Evolutionary conservation across 2,888 invertebrate species (phyloP), one percentile per base, ranked within the genome.

Genomic region (Luperina testacea): DNA sequence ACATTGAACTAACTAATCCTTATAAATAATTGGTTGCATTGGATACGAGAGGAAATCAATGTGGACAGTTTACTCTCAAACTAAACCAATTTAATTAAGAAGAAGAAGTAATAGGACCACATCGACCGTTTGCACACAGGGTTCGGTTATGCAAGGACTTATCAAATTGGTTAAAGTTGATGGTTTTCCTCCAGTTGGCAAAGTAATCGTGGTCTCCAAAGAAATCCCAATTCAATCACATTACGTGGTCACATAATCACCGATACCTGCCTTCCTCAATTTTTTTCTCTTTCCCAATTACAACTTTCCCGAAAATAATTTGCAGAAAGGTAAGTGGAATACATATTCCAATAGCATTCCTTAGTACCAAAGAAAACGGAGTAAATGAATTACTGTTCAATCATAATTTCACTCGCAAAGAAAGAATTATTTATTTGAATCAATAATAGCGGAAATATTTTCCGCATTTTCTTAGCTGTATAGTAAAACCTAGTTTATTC

Each of bases 161-260:
- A 59, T 17, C 15, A 61, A 72, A 75, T 71, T 59, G 63, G 57
- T 57, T 51, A 32, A 48, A 20, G 48, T 42, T 67, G 27, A 69
- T 70, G 53, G 38, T 69, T 84, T 72, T 70, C 67, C 38, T 27
- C 48, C 42, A 80, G 45, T 72, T 80, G 38, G 32, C 68, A 42
- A 76, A 65, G 59, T 80, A 86, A 77, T 76, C 13, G 20, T 59
- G 27, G n/a, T 72, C 42, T n/a, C 74, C 75, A 68, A 57, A 73
- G 75, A 72, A 78, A 80, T 79, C 72, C 72, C 51, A 45, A 79
- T 85, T 87, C 85, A 82, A 87, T 87, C 81, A 87, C 83, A 87
- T 87, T 82, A 84, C 64, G 68, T 57, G 65, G 24, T 24, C 72
- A 75, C 67, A 73, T 87, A 82, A 82, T 81, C 72, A 69, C 27